phyloP scores from a whole-genome alignment of 1,140 invertebrate species.

The Drosophila santomea region DNA sequence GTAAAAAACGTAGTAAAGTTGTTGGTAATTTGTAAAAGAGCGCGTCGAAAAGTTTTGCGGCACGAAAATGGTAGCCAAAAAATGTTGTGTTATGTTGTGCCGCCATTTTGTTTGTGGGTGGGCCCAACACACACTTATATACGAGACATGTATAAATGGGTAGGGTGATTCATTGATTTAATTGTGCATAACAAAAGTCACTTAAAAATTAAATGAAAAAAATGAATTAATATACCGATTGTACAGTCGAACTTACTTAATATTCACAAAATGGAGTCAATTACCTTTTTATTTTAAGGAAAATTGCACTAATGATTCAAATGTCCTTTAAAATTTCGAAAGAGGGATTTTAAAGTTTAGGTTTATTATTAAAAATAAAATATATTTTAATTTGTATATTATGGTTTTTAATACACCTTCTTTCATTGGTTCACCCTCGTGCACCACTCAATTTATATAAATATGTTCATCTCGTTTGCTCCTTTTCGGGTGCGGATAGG shows the following conservation, averaged over 20 bases:
- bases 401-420: neutral
- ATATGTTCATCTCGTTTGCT: slow-evolving; percentile 65
- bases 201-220: neutral
- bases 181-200: neutral
- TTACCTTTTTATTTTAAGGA: too few species aligned
- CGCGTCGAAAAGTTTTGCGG: slow-evolving; percentile 83
- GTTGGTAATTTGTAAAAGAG: slow-evolving; percentile 85
- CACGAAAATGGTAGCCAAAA: slow-evolving; percentile 57
- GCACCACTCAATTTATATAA: slow-evolving; percentile 49
- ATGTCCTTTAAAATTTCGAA: too few species aligned
- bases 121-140: slow-evolving; percentile 13
- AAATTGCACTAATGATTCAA: too few species aligned
- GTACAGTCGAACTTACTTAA: too few species aligned
- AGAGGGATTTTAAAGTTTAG: too few species aligned
- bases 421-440: slow-evolving; percentile 42
- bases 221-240: too few species aligned
- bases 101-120: slow-evolving; percentile 76
- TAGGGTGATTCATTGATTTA: slow-evolving; percentile 3
- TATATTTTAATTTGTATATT: neutral
- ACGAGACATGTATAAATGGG: slow-evolving; percentile 11
- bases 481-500: slow-evolving; percentile 70
- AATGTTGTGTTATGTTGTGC: slow-evolving; percentile 76
- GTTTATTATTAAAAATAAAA: neutral
- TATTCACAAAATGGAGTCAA: too few species aligned
- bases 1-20: slow-evolving; percentile 79